These are phyloP conservation scores for Sorex araneus DNA, from an alignment of 2,113 vertebrate species.

Conservation along the genomic window DNA sequence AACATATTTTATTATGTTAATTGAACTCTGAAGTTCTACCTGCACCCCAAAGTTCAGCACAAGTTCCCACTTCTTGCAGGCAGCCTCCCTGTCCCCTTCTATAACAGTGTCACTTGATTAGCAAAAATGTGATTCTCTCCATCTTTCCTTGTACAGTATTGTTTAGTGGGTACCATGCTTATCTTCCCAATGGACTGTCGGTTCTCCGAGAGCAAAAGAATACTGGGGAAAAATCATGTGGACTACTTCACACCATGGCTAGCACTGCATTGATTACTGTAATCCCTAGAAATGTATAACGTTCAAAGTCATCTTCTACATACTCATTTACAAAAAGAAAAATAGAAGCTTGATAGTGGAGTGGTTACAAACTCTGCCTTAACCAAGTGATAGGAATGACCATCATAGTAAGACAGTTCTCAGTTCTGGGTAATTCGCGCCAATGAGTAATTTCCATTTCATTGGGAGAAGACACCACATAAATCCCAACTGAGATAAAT, in stretches of 20 bases:
- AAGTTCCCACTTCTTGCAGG: neutral
- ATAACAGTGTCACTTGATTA: neutral
- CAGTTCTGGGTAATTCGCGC: neutral
- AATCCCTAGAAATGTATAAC: slow-evolving; percentile 31
- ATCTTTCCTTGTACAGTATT: neutral
- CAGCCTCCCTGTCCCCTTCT: neutral
- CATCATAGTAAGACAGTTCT: neutral
- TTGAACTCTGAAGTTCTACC: neutral
- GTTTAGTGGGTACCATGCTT: neutral
- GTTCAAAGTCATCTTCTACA: neutral
- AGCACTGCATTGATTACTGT: neutral
- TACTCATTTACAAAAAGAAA: slow-evolving; percentile 24
- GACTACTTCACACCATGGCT: neutral
- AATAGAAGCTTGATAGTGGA: neutral
- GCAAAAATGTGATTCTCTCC: neutral
- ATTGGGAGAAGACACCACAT: neutral
- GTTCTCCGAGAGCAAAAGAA: slow-evolving; percentile 22
- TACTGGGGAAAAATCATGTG: slow-evolving; percentile 18
- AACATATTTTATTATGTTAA: neutral
- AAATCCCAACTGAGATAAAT: neutral
- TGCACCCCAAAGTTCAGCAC: neutral
- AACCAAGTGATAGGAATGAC: slow-evolving; percentile 7
- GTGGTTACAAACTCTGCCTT: neutral
- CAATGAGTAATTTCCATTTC: neutral
- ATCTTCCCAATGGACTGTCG: neutral